These are phyloP conservation scores for Guaruba guarouba DNA, from an alignment of 2,113 vertebrate genomes.

Conservation along the genomic window DNA sequence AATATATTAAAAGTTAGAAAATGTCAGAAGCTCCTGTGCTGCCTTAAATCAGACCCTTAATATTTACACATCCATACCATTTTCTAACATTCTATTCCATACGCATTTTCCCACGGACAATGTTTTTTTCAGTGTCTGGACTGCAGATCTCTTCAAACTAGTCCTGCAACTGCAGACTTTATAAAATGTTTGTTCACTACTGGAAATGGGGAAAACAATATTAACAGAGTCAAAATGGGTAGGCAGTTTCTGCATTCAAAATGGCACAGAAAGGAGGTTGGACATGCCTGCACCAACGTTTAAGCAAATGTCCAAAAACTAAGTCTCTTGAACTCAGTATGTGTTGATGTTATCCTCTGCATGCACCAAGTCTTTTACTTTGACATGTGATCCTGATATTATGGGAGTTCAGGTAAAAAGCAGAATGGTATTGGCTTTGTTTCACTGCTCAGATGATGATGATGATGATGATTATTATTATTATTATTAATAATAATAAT, in stretches of 20 bases:
- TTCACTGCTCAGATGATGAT: neutral
- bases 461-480: no score
- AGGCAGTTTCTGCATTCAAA: neutral
- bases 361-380: neutral
- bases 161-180: neutral
- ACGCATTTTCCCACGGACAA: neutral
- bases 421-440: neutral
- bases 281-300: accelerated
- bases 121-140: neutral
- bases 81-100: neutral
- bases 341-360: neutral
- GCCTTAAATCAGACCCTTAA: neutral
- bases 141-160: neutral
- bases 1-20: neutral
- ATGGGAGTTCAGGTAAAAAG: neutral
- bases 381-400: neutral
- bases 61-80: neutral
- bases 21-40: neutral
- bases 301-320: neutral
- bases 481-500: neutral
- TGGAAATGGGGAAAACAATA: neutral
- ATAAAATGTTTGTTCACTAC: neutral
- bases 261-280: neutral
- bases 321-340: neutral
- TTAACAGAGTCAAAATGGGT: neutral